A percentile compares a stretch with the other conserved stretches of the same genome.
Evolutionary conservation across 1,140 invertebrate genomes (phyloP).

Genomic region (Drosophila eugracilis): DNA sequence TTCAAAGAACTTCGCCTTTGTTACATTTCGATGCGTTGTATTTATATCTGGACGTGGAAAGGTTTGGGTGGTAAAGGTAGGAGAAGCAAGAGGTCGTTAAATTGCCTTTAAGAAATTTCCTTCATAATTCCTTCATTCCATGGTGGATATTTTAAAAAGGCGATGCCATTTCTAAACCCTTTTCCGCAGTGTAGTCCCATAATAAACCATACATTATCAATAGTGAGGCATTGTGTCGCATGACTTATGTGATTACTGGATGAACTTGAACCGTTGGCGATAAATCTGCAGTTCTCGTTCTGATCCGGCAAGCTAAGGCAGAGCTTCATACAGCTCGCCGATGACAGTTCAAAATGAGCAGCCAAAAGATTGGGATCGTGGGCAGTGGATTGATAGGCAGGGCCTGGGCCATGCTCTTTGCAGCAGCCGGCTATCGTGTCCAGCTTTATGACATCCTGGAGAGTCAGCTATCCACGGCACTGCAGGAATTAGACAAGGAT

Average conservation of each 20-base stretch:
- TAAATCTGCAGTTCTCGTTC: conserved; percentile 50
- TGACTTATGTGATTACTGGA: conserved; percentile 55
- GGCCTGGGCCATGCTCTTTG: conserved; percentile 98
- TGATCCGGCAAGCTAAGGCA: not conserved
- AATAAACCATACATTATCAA: conserved; percentile 66
- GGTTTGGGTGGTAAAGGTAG: too few relatives aligned
- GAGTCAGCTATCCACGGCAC: conserved; percentile 89
- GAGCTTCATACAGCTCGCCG: not conserved
- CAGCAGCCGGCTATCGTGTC: conserved; percentile 94
- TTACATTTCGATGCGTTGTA: not conserved
- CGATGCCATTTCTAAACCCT: too few relatives aligned
- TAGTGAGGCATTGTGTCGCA: conserved; percentile 40
- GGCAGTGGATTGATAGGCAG: conserved; percentile 95
- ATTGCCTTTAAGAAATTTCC: too few relatives aligned
- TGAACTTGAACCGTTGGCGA: conserved; percentile 67
- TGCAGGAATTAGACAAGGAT: conserved; percentile 90
- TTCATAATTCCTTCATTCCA: too few relatives aligned
- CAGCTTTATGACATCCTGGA: conserved; percentile 92
- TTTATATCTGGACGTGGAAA: not conserved
- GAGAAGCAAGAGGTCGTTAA: too few relatives aligned
- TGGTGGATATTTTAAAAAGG: too few relatives aligned
- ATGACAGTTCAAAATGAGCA: conserved; percentile 60
- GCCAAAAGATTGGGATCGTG: conserved; percentile 89
- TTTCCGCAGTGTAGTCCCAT: conserved; percentile 8
- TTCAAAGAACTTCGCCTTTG: not conserved